Evolutionary conservation across 2,113 vertebrate genomes (phyloP).

Genomic region (Willisornis vidua): DNA sequence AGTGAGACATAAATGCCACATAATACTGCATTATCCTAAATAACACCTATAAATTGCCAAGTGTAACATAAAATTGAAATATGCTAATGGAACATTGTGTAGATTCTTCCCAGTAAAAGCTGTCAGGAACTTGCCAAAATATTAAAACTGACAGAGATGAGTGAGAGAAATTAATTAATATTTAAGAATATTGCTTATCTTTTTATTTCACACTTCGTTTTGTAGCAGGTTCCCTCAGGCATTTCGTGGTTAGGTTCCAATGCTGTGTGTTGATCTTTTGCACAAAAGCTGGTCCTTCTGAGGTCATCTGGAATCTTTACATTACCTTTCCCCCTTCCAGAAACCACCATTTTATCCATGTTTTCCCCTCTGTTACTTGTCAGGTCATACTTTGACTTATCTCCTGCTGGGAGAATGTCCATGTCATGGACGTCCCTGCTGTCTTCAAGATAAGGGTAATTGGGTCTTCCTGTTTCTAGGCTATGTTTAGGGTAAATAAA

Average conservation of each 20-base stretch:
- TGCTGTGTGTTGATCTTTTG: not conserved
- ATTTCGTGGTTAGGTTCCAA: not conserved
- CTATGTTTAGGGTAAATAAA: not conserved
- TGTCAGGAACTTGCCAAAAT: slow-evolving; percentile 36
- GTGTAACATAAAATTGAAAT: slow-evolving; percentile 74
- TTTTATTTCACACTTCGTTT: slow-evolving; percentile 27
- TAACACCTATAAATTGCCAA: slow-evolving; percentile 66
- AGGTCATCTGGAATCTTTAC: not conserved
- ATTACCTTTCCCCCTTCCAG: not conserved
- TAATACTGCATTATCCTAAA: slow-evolving; percentile 69
- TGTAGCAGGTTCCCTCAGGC: not conserved
- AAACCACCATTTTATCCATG: not conserved
- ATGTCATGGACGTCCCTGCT: not conserved
- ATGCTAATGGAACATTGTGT: slow-evolving; percentile 72
- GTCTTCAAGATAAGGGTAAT: not conserved
- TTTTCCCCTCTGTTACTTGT: not conserved
- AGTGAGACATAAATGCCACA: slow-evolving; percentile 59
- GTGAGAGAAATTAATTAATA: slow-evolving; percentile 58
- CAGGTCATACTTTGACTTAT: not conserved
- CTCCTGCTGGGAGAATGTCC: not conserved
- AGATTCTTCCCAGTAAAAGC: slow-evolving; percentile 42
- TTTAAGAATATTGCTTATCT: slow-evolving; percentile 48
- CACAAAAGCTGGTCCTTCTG: not conserved
- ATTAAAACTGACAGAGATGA: slow-evolving; percentile 53
- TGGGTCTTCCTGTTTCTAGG: not conserved